Conservation (phyloP, 2,113 vertebrate species). For the Boulengerochromis microlepis region DNA sequence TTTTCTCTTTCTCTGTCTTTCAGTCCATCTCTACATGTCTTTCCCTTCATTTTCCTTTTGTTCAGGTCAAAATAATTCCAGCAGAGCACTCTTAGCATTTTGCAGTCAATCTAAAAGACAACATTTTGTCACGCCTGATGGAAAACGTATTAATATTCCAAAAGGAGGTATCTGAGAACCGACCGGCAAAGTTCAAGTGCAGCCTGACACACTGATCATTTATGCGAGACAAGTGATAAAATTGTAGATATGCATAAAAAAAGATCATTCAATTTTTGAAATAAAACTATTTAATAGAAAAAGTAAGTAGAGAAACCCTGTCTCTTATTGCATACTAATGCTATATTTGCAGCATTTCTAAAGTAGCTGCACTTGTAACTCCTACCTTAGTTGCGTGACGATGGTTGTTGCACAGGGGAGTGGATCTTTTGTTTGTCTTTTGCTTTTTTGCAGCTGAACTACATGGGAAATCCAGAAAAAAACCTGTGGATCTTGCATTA, state of each 20-base stretch:
- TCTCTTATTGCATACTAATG: not conserved
- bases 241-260: not conserved
- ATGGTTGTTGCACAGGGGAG: not conserved
- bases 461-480: not conserved
- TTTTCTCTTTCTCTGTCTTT: conserved; percentile 16
- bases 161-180: conserved; percentile 13
- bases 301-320: not conserved
- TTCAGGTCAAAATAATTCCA: not conserved
- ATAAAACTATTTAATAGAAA: not conserved
- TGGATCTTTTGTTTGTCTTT: not conserved
- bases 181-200: not conserved
- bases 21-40: not conserved
- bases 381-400: not conserved
- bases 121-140: not conserved
- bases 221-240: not conserved
- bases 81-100: not conserved
- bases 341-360: not conserved
- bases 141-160: conserved; percentile 24
- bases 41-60: conserved; percentile 1
- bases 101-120: not conserved
- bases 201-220: not conserved
- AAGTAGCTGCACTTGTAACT: not conserved
- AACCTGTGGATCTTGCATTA: not conserved
- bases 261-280: not conserved
- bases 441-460: not conserved